A percentile compares a stretch with the other conserved stretches of the same genome.
These are phyloP conservation scores for Stenolophus ochropezus DNA, from an alignment of 2,888 invertebrate genomes.

Conservation along the genomic window DNA sequence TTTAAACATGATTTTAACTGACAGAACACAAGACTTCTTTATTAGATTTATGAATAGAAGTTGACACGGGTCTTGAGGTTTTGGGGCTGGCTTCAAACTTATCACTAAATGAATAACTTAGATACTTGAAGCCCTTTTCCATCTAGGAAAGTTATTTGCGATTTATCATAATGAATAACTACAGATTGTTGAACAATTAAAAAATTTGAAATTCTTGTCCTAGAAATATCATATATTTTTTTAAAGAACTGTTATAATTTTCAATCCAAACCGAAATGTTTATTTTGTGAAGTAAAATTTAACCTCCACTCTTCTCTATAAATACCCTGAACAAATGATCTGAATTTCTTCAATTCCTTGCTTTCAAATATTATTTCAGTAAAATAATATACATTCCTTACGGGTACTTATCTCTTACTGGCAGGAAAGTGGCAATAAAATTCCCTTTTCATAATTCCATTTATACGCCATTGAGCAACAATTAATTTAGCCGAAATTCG, in stretches of 20 bases:
- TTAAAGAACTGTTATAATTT: background rate
- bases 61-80: too few species aligned
- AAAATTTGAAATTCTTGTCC: background rate
- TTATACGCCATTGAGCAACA: slow-evolving; percentile 45
- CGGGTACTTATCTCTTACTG: slow-evolving; percentile 21
- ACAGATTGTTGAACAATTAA: too few species aligned
- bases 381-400: slow-evolving; percentile 39
- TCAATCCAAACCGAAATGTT: background rate
- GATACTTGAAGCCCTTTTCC: too few species aligned
- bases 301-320: background rate
- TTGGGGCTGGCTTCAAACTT: too few species aligned
- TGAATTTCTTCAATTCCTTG: slow-evolving; percentile 1
- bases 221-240: background rate
- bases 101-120: too few species aligned
- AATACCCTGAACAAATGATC: slow-evolving; percentile 13
- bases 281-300: background rate
- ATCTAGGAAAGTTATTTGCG: too few species aligned
- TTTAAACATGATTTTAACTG: too few species aligned
- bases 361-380: slow-evolving; percentile 19
- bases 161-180: too few species aligned
- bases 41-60: too few species aligned
- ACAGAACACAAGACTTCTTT: too few species aligned
- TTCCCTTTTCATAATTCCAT: slow-evolving; percentile 23
- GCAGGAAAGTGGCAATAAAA: slow-evolving; percentile 36
- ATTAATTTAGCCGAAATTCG: slow-evolving; percentile 37